Evolutionary conservation across 2,888 invertebrate species (phyloP), one percentile per base, ranked within the genome.

Genomic region (Isotomurus palustris): DNA sequence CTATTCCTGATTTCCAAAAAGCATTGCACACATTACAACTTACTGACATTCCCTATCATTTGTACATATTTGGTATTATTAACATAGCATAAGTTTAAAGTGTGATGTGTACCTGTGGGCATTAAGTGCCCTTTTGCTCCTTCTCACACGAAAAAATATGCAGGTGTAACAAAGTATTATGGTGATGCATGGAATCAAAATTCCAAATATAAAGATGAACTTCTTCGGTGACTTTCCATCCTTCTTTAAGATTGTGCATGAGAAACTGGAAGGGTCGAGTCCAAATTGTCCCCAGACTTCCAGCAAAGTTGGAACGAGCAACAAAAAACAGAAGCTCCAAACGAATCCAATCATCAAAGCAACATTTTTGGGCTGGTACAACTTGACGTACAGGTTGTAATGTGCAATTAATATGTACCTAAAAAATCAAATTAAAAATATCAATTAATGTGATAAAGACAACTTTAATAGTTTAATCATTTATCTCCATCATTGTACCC

Each of bases 271-370:
- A 27, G 81, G 78, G 69, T 91, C 86, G 35, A 91, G 77, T 0
- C 91, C 92, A 62, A 93, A 80, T 69, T 82, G 83, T 17, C 92
- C 92, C 91, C 91, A 92, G 19, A 88, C 77, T 52, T 86, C 90
- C 10, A 89, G 75, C 22, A 90, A 78, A 0, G 91, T 87, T 3
- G 89, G 90, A 24, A 89, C 75, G 81, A 90, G 77, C 25, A 80
- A 76, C 1, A 84, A 77, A 73, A 87, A 84, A 38, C 88, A 86
- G 67, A 90, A 81, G 14, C 82, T 77, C 92, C 92, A 93, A 61
- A 89, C 85, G 59, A 83, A 81, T 19, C 85, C 73, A 73, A 93
- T 81, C 83, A 92, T 91, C 58, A 87, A 71, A 72, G 82, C 82
- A 70, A 91, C 89, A 72, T 85, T 83, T 35, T 80, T 78, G 41